These are phyloP conservation scores for Platycercus adscitus DNA, from an alignment of 2,113 vertebrate genomes.

Conservation along the genomic window DNA sequence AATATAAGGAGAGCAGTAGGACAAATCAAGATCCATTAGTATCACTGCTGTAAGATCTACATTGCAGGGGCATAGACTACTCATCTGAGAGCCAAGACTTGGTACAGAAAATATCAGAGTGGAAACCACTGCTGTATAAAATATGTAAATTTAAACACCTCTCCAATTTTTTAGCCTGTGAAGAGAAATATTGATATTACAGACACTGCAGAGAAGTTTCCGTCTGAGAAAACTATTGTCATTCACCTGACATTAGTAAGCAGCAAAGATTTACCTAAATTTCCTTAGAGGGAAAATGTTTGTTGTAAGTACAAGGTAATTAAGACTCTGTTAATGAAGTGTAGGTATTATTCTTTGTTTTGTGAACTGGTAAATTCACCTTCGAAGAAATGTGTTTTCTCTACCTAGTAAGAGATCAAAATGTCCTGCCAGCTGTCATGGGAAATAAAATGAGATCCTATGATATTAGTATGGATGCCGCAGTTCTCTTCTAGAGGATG, in stretches of 20 bases:
- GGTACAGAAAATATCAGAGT: background rate
- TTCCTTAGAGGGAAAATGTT: background rate
- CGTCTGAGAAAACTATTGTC: background rate
- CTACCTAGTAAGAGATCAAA: background rate
- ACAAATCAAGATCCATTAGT: background rate
- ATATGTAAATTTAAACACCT: background rate
- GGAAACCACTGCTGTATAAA: background rate
- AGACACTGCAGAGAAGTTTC: background rate
- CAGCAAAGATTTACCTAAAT: background rate
- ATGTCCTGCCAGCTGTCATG: background rate
- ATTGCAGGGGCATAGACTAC: background rate
- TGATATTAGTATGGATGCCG: background rate
- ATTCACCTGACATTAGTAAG: background rate
- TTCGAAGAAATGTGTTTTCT: background rate
- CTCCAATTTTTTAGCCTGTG: background rate
- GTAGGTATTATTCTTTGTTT: background rate
- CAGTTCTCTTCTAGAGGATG: background rate
- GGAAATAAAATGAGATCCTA: constrained; percentile 14
- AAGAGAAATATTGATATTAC: background rate
- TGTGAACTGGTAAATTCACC: background rate
- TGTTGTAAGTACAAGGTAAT: background rate
- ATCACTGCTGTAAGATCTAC: background rate
- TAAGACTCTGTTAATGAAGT: constrained; percentile 1
- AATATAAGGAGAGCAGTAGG: background rate
- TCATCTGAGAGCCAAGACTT: background rate